These are phyloP conservation scores for Protomyctophum bolini DNA, from an alignment of 2,113 vertebrate species.

Conservation along the genomic window DNA sequence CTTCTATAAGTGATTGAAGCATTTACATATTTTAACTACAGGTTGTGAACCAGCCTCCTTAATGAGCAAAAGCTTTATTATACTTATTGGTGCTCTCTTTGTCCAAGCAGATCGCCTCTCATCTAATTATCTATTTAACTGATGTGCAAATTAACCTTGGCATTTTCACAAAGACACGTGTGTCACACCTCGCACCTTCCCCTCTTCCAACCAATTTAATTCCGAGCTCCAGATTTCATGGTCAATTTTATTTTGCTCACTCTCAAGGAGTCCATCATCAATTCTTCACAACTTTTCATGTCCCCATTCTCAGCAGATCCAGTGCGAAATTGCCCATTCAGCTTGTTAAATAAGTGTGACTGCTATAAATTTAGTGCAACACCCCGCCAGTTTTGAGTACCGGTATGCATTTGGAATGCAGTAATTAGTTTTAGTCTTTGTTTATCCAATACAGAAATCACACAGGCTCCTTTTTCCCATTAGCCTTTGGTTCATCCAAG, in stretches of 20 bases:
- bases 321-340: conserved; percentile 81
- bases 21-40: conserved; percentile 3
- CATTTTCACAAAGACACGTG: conserved; percentile 71
- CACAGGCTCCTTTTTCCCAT: conserved; percentile 30
- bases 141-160: conserved; percentile 78
- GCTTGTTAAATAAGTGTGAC: conserved; percentile 79
- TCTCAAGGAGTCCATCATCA: conserved; percentile 81
- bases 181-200: conserved; percentile 59
- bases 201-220: conserved; percentile 80
- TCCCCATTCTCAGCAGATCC: conserved; percentile 77
- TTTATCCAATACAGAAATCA: conserved; percentile 75
- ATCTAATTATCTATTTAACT: conserved; percentile 76
- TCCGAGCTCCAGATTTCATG: conserved; percentile 81
- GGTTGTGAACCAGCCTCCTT: conserved; percentile 37
- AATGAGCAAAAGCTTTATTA: conserved; percentile 44
- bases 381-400: conserved; percentile 66
- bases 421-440: conserved; percentile 80
- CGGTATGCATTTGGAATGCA: conserved; percentile 59
- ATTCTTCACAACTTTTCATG: conserved; percentile 83
- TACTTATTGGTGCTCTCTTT: conserved; percentile 56
- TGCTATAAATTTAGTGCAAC: conserved; percentile 69
- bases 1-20: not conserved
- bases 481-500: conserved; percentile 37
- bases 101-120: conserved; percentile 58
- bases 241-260: conserved; percentile 82